Conservation (phyloP, 2,888 invertebrate species). For the Megaustenia siamemsis region DNA sequence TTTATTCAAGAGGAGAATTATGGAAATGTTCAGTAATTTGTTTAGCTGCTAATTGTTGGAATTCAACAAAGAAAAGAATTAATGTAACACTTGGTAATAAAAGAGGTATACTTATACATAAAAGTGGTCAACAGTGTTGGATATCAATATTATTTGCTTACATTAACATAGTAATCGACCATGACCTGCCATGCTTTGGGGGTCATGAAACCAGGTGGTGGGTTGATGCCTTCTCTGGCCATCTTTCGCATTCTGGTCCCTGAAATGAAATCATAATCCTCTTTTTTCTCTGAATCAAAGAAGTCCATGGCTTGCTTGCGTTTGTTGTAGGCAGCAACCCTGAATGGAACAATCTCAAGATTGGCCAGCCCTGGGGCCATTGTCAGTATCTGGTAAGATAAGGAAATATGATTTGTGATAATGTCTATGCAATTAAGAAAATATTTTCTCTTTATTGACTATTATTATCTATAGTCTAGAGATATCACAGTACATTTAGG, state of each 20-base stretch:
- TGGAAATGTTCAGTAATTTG: too few relatives aligned
- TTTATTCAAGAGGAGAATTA: too few relatives aligned
- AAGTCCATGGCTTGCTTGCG: slow-evolving; percentile 92
- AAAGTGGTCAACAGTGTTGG: not conserved
- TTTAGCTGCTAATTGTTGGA: too few relatives aligned
- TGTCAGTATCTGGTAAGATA: slow-evolving; percentile 86
- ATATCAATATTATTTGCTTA: slow-evolving; percentile 30
- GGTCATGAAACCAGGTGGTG: slow-evolving; percentile 99
- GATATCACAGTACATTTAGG: too few relatives aligned
- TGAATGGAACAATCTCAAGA: slow-evolving; percentile 97
- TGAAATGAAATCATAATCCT: slow-evolving; percentile 97
- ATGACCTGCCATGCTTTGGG: slow-evolving; percentile 95
- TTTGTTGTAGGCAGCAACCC: slow-evolving; percentile 97
- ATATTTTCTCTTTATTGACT: too few relatives aligned
- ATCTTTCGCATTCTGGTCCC: slow-evolving; percentile 90
- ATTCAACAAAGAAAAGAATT: too few relatives aligned
- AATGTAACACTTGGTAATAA: not conserved
- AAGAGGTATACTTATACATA: too few relatives aligned
- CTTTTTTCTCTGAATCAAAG: slow-evolving; percentile 92
- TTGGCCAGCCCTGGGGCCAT: slow-evolving; percentile 95
- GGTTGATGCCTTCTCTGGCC: slow-evolving; percentile 90
- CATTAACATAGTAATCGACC: slow-evolving; percentile 82
- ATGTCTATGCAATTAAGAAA: too few relatives aligned
- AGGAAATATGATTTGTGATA: too few relatives aligned
- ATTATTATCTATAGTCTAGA: too few relatives aligned